A percentile compares a stretch with the other conserved stretches of the same genome.
Evolutionary conservation across 2,113 vertebrate species (phyloP).

Genomic region (Ctenodactylus gundi): DNA sequence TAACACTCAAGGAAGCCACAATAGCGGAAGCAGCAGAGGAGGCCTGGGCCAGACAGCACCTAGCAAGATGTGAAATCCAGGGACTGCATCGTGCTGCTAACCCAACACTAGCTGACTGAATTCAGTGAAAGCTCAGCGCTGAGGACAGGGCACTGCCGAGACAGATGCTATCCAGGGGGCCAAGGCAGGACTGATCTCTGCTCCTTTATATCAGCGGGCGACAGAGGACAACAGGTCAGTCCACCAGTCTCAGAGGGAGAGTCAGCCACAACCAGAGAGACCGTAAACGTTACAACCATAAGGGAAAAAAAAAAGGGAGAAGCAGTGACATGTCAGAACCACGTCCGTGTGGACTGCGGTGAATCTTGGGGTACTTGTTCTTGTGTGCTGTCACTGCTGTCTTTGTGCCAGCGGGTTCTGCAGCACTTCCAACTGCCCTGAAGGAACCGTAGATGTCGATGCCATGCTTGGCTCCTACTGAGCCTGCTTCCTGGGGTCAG

Average conservation of each 20-base stretch:
- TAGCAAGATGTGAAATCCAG: not conserved
- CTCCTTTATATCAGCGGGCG: not conserved
- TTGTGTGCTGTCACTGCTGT: too few species aligned
- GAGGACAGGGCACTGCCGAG: not conserved
- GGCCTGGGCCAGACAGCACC: not conserved
- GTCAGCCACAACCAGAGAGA: not conserved
- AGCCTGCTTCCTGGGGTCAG: not conserved
- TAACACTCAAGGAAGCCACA: not conserved
- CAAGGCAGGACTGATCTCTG: not conserved
- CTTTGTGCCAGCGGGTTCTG: not conserved
- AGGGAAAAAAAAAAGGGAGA: not conserved
- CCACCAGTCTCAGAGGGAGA: not conserved
- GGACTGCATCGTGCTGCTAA: rapidly evolving
- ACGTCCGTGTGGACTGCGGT: not conserved
- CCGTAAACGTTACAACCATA: not conserved
- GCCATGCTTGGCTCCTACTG: rapidly evolving
- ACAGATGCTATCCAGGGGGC: not conserved
- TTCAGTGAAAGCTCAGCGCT: not conserved
- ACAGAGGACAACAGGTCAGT: not conserved
- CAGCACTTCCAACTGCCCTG: not conserved
- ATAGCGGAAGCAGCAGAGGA: not conserved
- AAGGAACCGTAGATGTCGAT: not conserved
- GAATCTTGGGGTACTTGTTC: too few species aligned
- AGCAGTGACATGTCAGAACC: not conserved
- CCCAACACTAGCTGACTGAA: not conserved